These are phyloP conservation scores for Microctenopoma steveboyesi DNA, from an alignment of 2,797 vertebrate genomes.

Conservation along the genomic window DNA sequence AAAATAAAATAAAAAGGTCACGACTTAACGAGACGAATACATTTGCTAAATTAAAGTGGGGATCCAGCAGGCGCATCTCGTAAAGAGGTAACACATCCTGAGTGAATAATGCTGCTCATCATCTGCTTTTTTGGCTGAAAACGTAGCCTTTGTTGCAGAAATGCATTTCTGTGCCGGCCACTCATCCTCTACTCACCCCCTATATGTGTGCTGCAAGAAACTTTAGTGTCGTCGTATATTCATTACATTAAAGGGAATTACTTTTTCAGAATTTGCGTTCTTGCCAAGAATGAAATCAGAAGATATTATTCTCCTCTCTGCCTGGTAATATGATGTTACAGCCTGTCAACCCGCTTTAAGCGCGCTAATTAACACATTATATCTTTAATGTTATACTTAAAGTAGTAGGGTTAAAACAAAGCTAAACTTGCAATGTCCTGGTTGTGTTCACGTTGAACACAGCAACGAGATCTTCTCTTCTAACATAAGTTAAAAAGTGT, in stretches of 20 bases:
- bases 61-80: conserved; percentile 51
- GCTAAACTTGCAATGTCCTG: not conserved
- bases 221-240: not conserved
- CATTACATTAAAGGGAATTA: conserved; percentile 8
- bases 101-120: conserved; percentile 66
- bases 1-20: conserved; percentile 48
- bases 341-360: not conserved
- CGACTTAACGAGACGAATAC: conserved; percentile 50
- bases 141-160: conserved; percentile 35
- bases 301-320: conserved; percentile 17
- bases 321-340: conserved; percentile 4
- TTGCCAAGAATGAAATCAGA: conserved; percentile 6
- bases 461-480: no score
- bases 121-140: conserved; percentile 50
- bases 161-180: conserved; percentile 3
- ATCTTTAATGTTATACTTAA: not conserved
- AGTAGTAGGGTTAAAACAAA: not conserved
- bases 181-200: conserved; percentile 8
- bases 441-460: no score
- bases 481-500: no score
- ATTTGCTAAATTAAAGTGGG: conserved; percentile 68
- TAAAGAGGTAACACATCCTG: conserved; percentile 34
- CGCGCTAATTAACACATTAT: not conserved
- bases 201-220: conserved; percentile 17
- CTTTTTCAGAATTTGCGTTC: conserved; percentile 5